Conservation (phyloP, 1,140 invertebrate genomes). For the Saccostrea glomerata region DNA sequence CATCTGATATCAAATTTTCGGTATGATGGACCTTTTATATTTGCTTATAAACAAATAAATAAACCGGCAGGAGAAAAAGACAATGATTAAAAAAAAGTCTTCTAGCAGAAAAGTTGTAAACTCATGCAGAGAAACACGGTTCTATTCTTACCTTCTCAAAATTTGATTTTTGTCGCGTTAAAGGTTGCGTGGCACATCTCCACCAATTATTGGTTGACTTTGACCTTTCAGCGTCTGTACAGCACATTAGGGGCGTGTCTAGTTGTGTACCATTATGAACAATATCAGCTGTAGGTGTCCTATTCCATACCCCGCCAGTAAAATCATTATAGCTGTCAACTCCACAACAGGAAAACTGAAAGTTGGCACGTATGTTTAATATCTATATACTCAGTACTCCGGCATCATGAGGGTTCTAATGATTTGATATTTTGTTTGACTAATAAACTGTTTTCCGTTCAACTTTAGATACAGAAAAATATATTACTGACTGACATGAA, state of each 20-base stretch:
- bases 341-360: constrained; percentile 18
- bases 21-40: too few relatives aligned
- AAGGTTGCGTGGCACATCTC: not conserved
- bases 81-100: too few relatives aligned
- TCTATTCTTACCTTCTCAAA: not conserved
- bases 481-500: too few relatives aligned
- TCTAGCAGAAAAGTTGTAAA: too few relatives aligned
- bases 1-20: too few relatives aligned
- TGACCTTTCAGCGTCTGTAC: not conserved
- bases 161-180: not conserved
- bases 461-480: too few relatives aligned
- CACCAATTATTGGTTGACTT: not conserved
- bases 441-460: too few relatives aligned
- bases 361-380: not conserved
- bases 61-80: too few relatives aligned
- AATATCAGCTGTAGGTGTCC: not conserved
- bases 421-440: too few relatives aligned
- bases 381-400: not conserved
- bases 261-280: not conserved
- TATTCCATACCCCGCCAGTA: not conserved
- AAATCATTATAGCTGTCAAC: not conserved
- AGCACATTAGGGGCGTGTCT: constrained; percentile 6
- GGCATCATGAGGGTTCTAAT: too few relatives aligned
- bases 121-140: too few relatives aligned
- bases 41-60: too few relatives aligned